These are phyloP conservation scores for Talpa occidentalis DNA, from an alignment of 2,113 vertebrate genomes.

Conservation along the genomic window DNA sequence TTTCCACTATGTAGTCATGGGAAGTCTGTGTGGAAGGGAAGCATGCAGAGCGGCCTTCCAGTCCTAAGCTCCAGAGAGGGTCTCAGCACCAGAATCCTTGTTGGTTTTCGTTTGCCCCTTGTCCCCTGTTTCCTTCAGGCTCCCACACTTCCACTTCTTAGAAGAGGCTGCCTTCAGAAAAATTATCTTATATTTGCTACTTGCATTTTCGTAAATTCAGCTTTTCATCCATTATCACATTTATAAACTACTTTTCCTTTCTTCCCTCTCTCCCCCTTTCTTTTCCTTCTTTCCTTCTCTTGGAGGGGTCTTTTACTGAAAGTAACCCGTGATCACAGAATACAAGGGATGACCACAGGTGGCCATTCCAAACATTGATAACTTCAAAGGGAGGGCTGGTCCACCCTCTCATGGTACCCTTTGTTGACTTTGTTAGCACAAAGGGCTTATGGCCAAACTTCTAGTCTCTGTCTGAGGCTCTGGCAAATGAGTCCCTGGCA, in stretches of 20 bases:
- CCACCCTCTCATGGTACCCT: neutral
- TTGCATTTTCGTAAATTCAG: neutral
- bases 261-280: neutral
- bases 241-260: neutral
- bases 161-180: neutral
- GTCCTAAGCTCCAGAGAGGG: neutral
- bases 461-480: neutral
- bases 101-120: neutral
- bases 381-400: neutral
- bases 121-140: neutral
- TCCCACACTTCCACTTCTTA: neutral
- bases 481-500: neutral
- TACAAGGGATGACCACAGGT: neutral
- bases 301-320: neutral
- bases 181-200: neutral
- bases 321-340: neutral
- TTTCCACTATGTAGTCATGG: neutral
- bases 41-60: neutral
- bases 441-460: neutral
- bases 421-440: neutral
- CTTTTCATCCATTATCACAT: neutral
- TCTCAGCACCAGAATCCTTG: neutral
- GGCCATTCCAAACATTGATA: neutral
- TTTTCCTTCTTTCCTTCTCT: neutral
- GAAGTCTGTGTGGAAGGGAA: neutral